phyloP scores from a whole-genome alignment of 2,888 invertebrate genomes.

The Leuctra nigra region DNA sequence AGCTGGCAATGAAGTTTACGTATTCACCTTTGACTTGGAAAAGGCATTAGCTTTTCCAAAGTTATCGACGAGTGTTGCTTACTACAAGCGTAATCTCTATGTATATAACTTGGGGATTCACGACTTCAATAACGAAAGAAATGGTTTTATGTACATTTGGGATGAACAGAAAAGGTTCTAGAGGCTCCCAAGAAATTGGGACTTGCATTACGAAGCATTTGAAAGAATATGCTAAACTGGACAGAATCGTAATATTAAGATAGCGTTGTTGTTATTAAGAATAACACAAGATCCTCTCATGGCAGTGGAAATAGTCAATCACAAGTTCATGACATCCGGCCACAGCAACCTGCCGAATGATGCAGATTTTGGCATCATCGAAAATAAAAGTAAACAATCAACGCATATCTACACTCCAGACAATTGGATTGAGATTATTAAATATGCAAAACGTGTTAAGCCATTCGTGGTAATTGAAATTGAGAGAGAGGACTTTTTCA shows the following conservation, averaged over 20 bases:
- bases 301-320: background rate
- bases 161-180: constrained; percentile 33
- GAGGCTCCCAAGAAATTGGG: constrained; percentile 33
- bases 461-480: background rate
- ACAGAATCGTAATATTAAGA: background rate
- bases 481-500: background rate
- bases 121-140: constrained; percentile 31
- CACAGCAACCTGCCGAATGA: background rate
- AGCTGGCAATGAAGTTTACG: constrained; percentile 21
- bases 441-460: background rate
- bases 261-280: background rate
- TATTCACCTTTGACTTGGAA: constrained; percentile 28
- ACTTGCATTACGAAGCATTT: constrained; percentile 32
- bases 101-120: too few relatives aligned
- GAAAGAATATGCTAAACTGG: too few relatives aligned
- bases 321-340: background rate
- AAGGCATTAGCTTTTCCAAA: constrained; percentile 31
- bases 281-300: background rate
- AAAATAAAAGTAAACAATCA: background rate
- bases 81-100: constrained; percentile 33
- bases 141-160: constrained; percentile 33
- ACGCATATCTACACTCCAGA: background rate
- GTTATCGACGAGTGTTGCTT: constrained; percentile 31
- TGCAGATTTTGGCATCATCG: background rate
- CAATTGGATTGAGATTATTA: background rate